Conservation (phyloP, 2,797 vertebrate species). For the Malacoraja senta region DNA sequence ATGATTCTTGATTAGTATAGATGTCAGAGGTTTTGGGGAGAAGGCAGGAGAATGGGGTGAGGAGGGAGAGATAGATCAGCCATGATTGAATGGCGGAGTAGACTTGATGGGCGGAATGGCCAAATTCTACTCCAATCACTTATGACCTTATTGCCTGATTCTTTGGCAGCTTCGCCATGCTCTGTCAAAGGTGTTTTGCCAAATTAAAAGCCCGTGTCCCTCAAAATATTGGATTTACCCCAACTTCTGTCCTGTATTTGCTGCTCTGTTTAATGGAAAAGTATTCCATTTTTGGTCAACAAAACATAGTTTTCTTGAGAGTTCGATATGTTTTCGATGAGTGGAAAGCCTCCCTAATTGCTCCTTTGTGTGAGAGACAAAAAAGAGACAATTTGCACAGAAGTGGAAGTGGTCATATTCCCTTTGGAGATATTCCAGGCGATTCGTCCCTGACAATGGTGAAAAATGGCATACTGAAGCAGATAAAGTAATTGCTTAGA, state of each 20-base stretch:
- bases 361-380: background rate
- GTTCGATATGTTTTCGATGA: background rate
- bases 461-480: background rate
- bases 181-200: too few species aligned
- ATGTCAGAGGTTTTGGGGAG: too few species aligned
- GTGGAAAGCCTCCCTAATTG: background rate
- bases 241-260: background rate
- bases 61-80: too few species aligned
- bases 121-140: too few species aligned
- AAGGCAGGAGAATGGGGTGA: too few species aligned
- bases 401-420: background rate
- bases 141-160: background rate
- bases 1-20: background rate
- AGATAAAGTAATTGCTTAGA: background rate
- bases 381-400: background rate
- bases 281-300: background rate
- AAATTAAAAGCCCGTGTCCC: background rate
- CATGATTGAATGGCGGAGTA: too few species aligned
- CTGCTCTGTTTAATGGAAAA: background rate
- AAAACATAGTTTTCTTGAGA: background rate
- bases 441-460: background rate
- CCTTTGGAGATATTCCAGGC: constrained; percentile 4
- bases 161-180: background rate
- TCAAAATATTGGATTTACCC: background rate
- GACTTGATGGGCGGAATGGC: too few species aligned